Percentiles rank a stretch among this genome's conserved stretches.
Conservation (phyloP, 2,113 vertebrate species). For the Struthidea cinerea region DNA sequence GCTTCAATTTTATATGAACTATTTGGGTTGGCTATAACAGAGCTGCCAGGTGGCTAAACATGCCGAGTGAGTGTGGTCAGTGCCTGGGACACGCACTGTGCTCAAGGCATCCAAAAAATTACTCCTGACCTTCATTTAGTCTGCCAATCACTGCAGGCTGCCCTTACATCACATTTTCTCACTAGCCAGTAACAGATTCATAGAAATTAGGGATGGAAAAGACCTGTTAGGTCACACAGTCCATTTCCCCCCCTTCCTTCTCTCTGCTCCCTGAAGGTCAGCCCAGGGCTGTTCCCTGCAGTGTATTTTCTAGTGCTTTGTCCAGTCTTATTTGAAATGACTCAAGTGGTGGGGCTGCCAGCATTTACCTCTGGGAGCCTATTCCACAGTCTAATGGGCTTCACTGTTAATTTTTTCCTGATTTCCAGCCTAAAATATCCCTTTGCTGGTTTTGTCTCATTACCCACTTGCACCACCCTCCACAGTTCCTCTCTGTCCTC, state of each 20-base stretch:
- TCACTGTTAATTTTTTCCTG: constrained; percentile 50
- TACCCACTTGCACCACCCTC: constrained; percentile 29
- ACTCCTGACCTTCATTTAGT: constrained; percentile 55
- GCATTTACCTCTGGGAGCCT: constrained; percentile 36
- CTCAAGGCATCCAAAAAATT: constrained; percentile 61
- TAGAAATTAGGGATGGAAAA: constrained; percentile 44
- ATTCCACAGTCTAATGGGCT: constrained; percentile 38
- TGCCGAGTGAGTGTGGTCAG: constrained; percentile 66
- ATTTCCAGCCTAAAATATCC: constrained; percentile 51
- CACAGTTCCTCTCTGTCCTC: neutral
- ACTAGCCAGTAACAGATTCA: constrained; percentile 33
- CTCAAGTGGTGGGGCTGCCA: constrained; percentile 35
- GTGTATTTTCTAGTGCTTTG: constrained; percentile 32
- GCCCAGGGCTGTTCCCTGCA: constrained; percentile 24
- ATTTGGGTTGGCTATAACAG: constrained; percentile 63
- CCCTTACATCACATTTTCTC: constrained; percentile 60
- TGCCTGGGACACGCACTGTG: constrained; percentile 42
- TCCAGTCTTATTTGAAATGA: constrained; percentile 56
- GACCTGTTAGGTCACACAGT: constrained; percentile 28
- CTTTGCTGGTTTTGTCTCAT: constrained; percentile 32
- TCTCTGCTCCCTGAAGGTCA: neutral
- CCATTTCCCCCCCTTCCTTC: neutral
- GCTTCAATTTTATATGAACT: constrained; percentile 58
- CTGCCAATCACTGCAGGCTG: constrained; percentile 55
- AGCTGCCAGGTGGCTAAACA: constrained; percentile 72